phyloP scores from a whole-genome alignment of 2,888 invertebrate genomes.

The Conomelus anceps region DNA sequence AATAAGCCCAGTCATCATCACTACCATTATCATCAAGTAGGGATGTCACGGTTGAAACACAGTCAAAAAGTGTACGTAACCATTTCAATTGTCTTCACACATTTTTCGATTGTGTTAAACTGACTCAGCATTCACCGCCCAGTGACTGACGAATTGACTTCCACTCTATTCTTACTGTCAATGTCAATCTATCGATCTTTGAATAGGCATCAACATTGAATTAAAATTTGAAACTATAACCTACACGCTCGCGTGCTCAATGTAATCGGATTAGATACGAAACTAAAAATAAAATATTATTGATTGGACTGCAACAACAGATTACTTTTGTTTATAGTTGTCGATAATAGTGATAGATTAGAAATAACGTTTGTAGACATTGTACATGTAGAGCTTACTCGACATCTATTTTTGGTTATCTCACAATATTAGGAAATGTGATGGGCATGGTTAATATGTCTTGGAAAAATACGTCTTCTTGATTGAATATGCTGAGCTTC shows the following conservation, averaged over 20 bases:
- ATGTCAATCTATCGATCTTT: not conserved
- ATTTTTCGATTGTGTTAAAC: not conserved
- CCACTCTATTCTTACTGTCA: not conserved
- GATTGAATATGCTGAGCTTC: no score
- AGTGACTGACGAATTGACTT: not conserved
- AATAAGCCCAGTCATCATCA: not conserved
- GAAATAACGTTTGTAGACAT: not conserved
- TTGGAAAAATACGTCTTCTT: not conserved
- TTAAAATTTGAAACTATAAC: not conserved
- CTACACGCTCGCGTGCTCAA: not conserved
- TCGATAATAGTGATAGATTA: not conserved
- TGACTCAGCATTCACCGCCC: not conserved
- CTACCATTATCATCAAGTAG: not conserved
- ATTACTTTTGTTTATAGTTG: not conserved
- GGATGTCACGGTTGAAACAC: not conserved
- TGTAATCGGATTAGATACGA: not conserved
- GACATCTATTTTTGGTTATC: not conserved
- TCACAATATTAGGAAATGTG: not conserved
- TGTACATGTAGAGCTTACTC: not conserved
- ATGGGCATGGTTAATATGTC: no score
- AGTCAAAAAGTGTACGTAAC: not conserved
- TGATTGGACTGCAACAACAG: not conserved
- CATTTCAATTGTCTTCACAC: not conserved
- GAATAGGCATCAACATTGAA: not conserved
- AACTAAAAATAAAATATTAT: not conserved